phyloP scores from a whole-genome alignment of 2,888 invertebrate genomes.

The Hofmannophila pseudospretella region DNA sequence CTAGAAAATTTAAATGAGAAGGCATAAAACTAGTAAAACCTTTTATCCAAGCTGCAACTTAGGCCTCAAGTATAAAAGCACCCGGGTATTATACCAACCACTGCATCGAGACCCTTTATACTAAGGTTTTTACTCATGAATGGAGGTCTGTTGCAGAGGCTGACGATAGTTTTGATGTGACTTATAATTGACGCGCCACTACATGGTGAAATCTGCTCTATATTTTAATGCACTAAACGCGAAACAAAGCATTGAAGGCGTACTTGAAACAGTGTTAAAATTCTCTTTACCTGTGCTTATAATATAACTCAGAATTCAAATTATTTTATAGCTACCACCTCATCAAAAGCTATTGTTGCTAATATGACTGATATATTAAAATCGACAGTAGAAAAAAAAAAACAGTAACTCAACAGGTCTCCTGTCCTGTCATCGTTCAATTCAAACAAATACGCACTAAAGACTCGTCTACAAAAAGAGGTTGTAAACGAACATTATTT shows the following conservation, averaged over 20 bases:
- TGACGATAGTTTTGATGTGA: constrained; percentile 27
- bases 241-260: too few species aligned
- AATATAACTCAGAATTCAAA: too few species aligned
- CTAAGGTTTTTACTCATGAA: neutral
- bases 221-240: constrained; percentile 34
- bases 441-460: constrained; percentile 13
- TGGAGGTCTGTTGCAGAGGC: constrained; percentile 19
- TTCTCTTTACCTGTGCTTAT: neutral
- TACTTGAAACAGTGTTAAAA: neutral
- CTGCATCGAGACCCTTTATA: constrained; percentile 17
- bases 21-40: constrained; percentile 37
- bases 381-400: neutral
- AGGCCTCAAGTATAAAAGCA: constrained; percentile 38
- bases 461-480: constrained; percentile 24
- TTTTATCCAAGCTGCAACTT: constrained; percentile 33
- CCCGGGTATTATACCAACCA: constrained; percentile 21
- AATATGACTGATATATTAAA: neutral
- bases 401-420: neutral
- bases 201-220: constrained; percentile 29
- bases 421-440: constrained; percentile 10
- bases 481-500: constrained; percentile 35
- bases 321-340: too few species aligned
- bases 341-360: too few species aligned
- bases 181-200: constrained; percentile 34
- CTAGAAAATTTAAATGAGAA: constrained; percentile 19